Base-by-base conservation (phyloP, 2,888 invertebrate species). In the Hesperia comma region DNA sequence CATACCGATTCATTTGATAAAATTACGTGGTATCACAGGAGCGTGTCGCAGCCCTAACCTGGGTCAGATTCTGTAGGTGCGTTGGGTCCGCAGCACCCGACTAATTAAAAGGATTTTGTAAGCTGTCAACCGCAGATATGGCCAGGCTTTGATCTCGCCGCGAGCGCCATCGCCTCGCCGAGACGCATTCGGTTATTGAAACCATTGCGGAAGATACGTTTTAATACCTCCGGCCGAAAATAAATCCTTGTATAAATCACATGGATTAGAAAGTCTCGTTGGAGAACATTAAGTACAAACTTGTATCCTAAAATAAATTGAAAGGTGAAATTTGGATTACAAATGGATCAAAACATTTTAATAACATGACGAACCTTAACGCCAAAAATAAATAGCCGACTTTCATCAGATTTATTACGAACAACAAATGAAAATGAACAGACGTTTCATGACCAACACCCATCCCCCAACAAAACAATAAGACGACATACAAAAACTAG, bases 91-190 rank as follows among this genome's bases (percentile, higher is more conserved):
- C 70, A 70, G 77, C 83, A 82, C 79, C 81, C 74, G 76, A 72
- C 85, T 91, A 92, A 92, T 92, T 92, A 92, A 92, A 92, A 89
- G 89, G 90, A 90, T 90, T 92, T 91, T 90, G 90, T 92, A 82
- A 90, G 86, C 88, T 91, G 92, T 92, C 92, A 91, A 86, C 85
- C 78, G 71, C 75, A 86, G 92, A 92, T 91, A 91, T 87, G 77
- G 75, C 71, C 56, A 12, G 70, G 71, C 85, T 90, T 91, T 92
- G 82, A 89, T 73, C 56, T 56, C 33, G 46, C 62, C 62, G 62
- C 62, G 8, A 6, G 49, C 49, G 19, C 49, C 49, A 49, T 15
- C 49, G 19, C 49, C 17, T 10, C 19, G 10, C 41, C 61, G 41
- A 62, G 14, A 15, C 41, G 41, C 17, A 55, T 55, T 37, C 33